Base-by-base conservation (phyloP, 2,797 vertebrate species). In the Myotis planiceps region DNA sequence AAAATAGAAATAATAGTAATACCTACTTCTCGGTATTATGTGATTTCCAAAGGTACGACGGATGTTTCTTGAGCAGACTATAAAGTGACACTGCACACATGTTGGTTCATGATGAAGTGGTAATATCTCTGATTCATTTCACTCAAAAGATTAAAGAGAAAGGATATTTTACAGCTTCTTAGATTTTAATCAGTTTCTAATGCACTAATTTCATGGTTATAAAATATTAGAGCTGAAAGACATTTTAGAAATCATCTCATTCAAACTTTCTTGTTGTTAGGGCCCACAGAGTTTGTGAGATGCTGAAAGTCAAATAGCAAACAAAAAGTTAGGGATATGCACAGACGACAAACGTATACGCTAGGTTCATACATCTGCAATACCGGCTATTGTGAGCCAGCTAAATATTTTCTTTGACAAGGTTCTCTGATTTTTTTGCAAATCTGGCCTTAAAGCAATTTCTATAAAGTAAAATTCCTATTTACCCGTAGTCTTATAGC, bases 101-200 rank as follows among this genome's bases (percentile, higher is more conserved):
- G 78, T 90, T 90, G 81, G 69, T 92, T 88, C 68, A 18, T 49
- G 66, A 94, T 23, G 15, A 15, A 42, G 21, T 27, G 23, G 34
- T 39, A 37, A 92, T 83, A 91, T 74, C 83, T 96, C 32, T 83
- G 86, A 96, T 92, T 96, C 84, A 96, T 96, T 96, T 90, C 92
- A 90, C 72, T 92, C 72, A 85, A 63, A 91, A 91, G 74, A 96
- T 25, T 81, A 88, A 96, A 93, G 66, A 79, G 68, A 74, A 93
- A 72, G 14, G 45, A 66, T 95, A 91, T 89, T 97, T 94, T 91
- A 96, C 92, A 95, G 94, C 71, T 79, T 89, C 80, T 96, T 81
- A 93, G 80, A 85, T 95, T 97, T 96, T 97, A 93, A 97, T 97
- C 95, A 93, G 81, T 94, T 95, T 92, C 81, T 94, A 97, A 97